A percentile compares a stretch with the other conserved stretches of the same genome.
Conservation (phyloP, 2,113 vertebrate species). For the Hassar affinis region DNA sequence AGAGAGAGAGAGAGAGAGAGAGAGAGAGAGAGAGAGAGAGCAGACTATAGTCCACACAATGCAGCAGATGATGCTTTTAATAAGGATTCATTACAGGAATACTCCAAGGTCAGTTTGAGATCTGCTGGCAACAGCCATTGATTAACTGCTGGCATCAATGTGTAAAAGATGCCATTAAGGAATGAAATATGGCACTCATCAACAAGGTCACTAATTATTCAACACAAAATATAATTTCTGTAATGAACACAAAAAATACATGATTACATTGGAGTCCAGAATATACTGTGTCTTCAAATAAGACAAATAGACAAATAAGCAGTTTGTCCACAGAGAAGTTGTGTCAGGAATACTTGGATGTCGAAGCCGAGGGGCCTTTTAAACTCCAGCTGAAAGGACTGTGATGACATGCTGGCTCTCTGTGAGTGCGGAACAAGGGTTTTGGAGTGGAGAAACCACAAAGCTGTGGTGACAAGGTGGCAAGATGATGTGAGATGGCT, state of each 20-base stretch:
- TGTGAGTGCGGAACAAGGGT: not conserved
- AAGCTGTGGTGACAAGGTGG: not conserved
- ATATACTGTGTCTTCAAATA: not conserved
- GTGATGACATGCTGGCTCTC: conserved; percentile 10
- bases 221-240: conserved; percentile 2
- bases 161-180: conserved; percentile 86
- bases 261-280: not conserved
- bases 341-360: conserved; percentile 2
- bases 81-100: conserved; percentile 89
- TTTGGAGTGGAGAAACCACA: conserved; percentile 24
- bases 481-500: conserved; percentile 40
- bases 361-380: conserved; percentile 27
- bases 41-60: conserved; percentile 71
- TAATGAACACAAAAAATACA: conserved; percentile 6
- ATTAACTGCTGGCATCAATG: conserved; percentile 92
- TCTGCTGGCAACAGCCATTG: conserved; percentile 85
- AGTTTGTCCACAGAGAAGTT: not conserved
- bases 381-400: conserved; percentile 12
- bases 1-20: not conserved
- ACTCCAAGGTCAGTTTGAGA: conserved; percentile 86
- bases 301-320: conserved; percentile 23
- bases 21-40: conserved; percentile 49
- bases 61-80: conserved; percentile 85
- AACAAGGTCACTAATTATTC: conserved; percentile 70
- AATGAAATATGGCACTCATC: conserved; percentile 74